These are phyloP conservation scores for Miichthys miiuy DNA, from an alignment of 2,797 vertebrate species.

Conservation along the genomic window DNA sequence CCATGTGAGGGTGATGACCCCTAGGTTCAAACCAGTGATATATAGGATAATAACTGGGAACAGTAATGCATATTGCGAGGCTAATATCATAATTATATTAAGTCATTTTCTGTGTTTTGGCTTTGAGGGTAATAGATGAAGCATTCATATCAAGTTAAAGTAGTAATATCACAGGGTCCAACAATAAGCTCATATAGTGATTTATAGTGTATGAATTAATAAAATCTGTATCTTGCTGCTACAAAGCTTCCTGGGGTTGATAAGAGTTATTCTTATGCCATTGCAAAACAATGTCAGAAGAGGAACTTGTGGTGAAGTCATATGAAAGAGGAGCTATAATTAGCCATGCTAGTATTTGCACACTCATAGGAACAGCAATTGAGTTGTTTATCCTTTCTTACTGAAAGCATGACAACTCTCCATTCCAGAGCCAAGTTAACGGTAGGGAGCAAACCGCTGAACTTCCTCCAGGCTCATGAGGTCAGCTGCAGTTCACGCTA, in stretches of 20 bases:
- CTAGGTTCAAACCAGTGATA: background rate
- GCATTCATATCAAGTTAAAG: background rate
- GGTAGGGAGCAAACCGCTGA: conserved; percentile 47
- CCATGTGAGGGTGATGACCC: too few relatives aligned
- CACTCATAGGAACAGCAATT: conserved; percentile 44
- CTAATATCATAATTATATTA: too few relatives aligned
- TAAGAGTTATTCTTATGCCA: conserved; percentile 46
- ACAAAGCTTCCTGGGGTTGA: conserved; percentile 51
- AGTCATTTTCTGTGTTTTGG: too few relatives aligned
- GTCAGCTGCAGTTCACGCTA: conserved; percentile 72
- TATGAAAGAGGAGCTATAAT: conserved; percentile 71
- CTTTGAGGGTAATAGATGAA: background rate
- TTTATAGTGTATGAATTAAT: conserved; percentile 20
- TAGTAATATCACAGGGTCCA: background rate
- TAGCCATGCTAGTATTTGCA: conserved; percentile 56
- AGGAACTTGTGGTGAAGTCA: conserved; percentile 64
- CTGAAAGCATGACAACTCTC: conserved; percentile 45
- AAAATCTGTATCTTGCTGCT: conserved; percentile 31
- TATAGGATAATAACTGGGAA: background rate
- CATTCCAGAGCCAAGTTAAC: conserved; percentile 52
- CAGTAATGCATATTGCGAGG: too few relatives aligned
- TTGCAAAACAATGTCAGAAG: conserved; percentile 66
- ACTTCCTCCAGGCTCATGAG: conserved; percentile 58
- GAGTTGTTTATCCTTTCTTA: conserved; percentile 54
- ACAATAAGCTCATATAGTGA: background rate